Percentiles rank a stretch among this genome's conserved stretches.
Conservation (phyloP, 2,797 vertebrate genomes). For the Sebastes flavidus region DNA sequence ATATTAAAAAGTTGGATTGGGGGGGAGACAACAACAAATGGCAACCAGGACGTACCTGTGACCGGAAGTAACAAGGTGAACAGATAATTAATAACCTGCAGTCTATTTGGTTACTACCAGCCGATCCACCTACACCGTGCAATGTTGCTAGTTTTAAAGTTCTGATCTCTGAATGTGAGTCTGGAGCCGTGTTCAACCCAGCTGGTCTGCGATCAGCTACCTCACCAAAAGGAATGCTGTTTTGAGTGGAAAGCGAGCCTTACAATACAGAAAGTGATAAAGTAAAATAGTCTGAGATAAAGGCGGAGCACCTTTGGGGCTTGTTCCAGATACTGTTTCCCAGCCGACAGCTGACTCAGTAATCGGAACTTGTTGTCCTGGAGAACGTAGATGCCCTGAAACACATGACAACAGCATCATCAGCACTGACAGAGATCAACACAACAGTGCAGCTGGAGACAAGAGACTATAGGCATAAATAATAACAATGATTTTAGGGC, state of each 20-base stretch:
- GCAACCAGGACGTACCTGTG: too few species aligned
- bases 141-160: background rate
- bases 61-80: background rate
- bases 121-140: background rate
- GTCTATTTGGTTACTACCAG: background rate
- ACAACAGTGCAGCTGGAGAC: background rate
- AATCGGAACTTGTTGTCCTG: conserved; percentile 95
- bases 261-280: background rate
- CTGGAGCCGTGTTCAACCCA: background rate
- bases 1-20: too few species aligned
- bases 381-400: conserved; percentile 95
- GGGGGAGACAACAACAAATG: too few species aligned
- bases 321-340: conserved; percentile 94
- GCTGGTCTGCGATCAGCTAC: background rate
- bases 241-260: background rate
- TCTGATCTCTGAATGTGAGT: background rate
- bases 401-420: conserved; percentile 15
- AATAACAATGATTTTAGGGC: background rate
- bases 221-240: background rate
- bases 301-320: conserved; percentile 88
- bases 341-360: conserved; percentile 91
- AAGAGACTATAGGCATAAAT: background rate
- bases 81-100: background rate
- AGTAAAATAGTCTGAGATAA: background rate
- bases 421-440: background rate